Base-by-base conservation (phyloP, 2,888 invertebrate species). In the Tryphoninae sp. region DNA sequence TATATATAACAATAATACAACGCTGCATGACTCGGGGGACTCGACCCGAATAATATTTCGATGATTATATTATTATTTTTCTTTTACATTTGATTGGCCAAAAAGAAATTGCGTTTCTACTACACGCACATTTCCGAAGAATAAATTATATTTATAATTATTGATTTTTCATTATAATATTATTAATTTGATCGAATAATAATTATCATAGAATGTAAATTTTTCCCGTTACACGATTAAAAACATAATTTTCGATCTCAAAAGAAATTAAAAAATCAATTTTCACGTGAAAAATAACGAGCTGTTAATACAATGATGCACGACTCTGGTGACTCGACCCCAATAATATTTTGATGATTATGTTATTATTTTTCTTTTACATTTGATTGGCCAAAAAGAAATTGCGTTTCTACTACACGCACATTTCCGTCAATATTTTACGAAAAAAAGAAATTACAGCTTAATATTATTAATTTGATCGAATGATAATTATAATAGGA, bases 11-110 rank as follows among this genome's bases (percentile, higher is more conserved):
- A 42, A 62, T 61, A n/a, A 26, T 16, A 23, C 4, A 23, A 19
- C 42, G 1, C n/a, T 42, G 13, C 51, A 53, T 33, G 42, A 45
- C 69, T 42, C 3, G 23, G 9, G 11, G 2, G 13, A 23, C 19
- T 26, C 49, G 49, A 61, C 49, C 61, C 59, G 49, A 61, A 72
- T 72, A 61, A 49, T 8, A 40, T 45, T 45, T 45, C 13, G 13
- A 45, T 45, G 2, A 13, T 13, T 45, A 45, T 45, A 42, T 55
- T 58, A 58, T 55, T 58, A 13, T 58, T 33, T 33, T 33, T 6
- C 33, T 33, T 33, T 33, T 6, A 7, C 33, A 33, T 33, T 33
- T 1, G 7, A 4, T 33, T 33, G 19, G 53, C 58, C 33, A 33
- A 33, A 33, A 33, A 33, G 33, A 33, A 33, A 6, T 33, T 6